Percentiles rank a stretch among this genome's conserved stretches.
phyloP scores from a whole-genome alignment of 2,113 vertebrate genomes.

The Archocentrus centrarchus region DNA sequence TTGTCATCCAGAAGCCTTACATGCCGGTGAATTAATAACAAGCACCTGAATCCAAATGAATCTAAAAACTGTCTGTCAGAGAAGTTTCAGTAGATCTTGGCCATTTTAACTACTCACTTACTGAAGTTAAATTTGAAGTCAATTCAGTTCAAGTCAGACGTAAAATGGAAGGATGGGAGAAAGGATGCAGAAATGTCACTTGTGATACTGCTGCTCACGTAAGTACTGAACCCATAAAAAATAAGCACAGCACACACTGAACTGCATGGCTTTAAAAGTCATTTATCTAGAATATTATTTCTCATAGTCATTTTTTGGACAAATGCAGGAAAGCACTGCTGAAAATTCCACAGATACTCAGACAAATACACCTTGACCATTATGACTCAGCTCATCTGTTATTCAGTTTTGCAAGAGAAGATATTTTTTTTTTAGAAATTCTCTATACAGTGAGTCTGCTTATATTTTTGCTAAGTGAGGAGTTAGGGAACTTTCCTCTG shows the following conservation, averaged over 20 bases:
- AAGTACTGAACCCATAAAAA: not conserved
- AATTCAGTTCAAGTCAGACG: not conserved
- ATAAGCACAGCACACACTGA: not conserved
- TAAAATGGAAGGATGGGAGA: not conserved
- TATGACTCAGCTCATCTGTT: constrained; percentile 7
- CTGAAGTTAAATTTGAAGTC: constrained; percentile 2
- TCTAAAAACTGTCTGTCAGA: constrained; percentile 3
- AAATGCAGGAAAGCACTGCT: not conserved
- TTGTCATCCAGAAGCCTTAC: constrained; percentile 69
- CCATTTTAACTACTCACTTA: constrained; percentile 6
- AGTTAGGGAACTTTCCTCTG: constrained; percentile 48
- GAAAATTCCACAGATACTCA: not conserved
- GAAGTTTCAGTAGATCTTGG: constrained; percentile 12
- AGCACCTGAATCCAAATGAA: constrained; percentile 42
- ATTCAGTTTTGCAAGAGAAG: not conserved
- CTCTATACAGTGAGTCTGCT: not conserved
- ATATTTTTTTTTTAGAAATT: not conserved
- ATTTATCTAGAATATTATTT: constrained; percentile 3
- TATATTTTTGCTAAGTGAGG: constrained; percentile 20
- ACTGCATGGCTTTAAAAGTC: not conserved
- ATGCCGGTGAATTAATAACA: constrained; percentile 62
- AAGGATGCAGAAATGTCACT: constrained; percentile 6
- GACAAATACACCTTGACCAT: not conserved
- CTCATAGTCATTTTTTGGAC: not conserved
- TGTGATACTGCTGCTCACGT: not conserved